Conservation (phyloP, 2,797 vertebrate genomes). For the Sternotherus odoratus region DNA sequence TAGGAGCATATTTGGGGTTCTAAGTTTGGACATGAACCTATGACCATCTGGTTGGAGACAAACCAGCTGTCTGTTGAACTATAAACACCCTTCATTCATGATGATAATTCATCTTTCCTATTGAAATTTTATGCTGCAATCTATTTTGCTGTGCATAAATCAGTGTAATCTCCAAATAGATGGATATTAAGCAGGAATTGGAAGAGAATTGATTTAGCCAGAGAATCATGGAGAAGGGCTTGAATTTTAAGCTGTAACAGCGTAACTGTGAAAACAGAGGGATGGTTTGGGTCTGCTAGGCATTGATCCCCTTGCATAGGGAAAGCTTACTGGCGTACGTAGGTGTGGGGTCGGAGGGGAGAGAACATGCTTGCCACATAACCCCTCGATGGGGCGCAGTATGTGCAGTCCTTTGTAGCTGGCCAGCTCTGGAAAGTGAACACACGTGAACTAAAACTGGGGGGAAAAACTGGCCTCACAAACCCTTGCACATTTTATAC, state of each 20-base stretch:
- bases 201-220: background rate
- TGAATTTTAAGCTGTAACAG: background rate
- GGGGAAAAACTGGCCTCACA: background rate
- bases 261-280: background rate
- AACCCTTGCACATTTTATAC: background rate
- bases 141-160: conserved; percentile 4
- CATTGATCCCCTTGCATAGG: background rate
- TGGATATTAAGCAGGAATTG: background rate
- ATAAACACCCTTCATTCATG: conserved; percentile 63
- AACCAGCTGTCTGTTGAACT: conserved; percentile 73
- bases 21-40: conserved; percentile 69
- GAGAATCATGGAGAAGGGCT: background rate
- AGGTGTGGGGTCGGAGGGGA: background rate
- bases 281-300: background rate
- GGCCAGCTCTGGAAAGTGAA: background rate
- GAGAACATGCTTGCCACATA: background rate
- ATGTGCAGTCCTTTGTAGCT: background rate
- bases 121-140: conserved; percentile 47
- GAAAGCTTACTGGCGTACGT: background rate
- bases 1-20: conserved; percentile 61
- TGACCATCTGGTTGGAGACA: conserved; percentile 67
- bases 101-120: conserved; percentile 60
- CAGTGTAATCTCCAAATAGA: background rate
- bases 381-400: background rate
- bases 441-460: background rate